Percentiles rank a stretch among this genome's conserved stretches.
Conservation (phyloP, 2,113 vertebrate genomes). For the Thamnophis sirtalis region DNA sequence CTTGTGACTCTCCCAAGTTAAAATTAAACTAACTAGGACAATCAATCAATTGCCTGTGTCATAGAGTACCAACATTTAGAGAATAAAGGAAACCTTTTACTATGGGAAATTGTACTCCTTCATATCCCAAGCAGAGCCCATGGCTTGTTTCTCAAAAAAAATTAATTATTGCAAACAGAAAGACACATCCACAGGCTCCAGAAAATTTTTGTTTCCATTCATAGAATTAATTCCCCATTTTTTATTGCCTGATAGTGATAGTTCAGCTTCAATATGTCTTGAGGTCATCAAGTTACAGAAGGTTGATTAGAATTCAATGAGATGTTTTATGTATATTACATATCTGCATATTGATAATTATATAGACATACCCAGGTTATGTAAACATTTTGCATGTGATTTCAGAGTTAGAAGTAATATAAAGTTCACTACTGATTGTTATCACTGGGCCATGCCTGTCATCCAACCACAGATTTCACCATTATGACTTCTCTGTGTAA, state of each 20-base stretch:
- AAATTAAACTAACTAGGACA: not conserved
- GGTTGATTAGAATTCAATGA: not conserved
- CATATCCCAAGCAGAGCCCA: not conserved
- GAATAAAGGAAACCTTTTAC: not conserved
- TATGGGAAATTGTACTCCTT: not conserved
- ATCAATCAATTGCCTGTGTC: not conserved
- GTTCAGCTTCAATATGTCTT: not conserved
- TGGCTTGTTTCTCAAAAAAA: not conserved
- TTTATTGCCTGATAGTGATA: not conserved
- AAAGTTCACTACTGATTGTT: not conserved
- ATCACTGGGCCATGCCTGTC: not conserved
- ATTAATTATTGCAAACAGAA: not conserved
- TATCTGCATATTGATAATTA: not conserved
- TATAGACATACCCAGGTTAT: not conserved
- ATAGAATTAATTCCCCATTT: not conserved
- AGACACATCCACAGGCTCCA: not conserved
- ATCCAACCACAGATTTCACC: not conserved
- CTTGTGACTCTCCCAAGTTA: not conserved
- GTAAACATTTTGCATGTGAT: not conserved
- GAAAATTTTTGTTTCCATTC: not conserved
- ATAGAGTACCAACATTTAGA: not conserved
- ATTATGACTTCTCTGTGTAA: not conserved
- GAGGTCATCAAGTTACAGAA: not conserved
- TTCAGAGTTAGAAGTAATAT: not conserved
- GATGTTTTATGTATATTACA: not conserved